Percentiles rank a stretch among this genome's conserved stretches.
These are phyloP conservation scores for Drosophila infuscata DNA, from an alignment of 2,888 invertebrate genomes.

Conservation along the genomic window DNA sequence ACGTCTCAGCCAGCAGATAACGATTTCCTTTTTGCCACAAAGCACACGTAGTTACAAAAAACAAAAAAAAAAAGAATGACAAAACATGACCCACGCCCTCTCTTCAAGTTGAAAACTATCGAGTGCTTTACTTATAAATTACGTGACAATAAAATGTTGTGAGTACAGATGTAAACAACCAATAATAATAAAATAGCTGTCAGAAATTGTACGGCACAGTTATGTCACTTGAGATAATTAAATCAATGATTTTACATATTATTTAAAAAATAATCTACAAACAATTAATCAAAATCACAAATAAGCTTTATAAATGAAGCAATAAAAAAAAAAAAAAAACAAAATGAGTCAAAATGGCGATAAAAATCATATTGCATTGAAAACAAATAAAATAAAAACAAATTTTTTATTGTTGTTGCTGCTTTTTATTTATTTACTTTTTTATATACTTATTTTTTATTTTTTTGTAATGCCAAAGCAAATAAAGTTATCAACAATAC, in stretches of 20 bases:
- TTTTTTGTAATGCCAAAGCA: conserved; percentile 47
- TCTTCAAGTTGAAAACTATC: conserved; percentile 2
- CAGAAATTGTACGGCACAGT: conserved; percentile 8
- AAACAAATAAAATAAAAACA: conserved; percentile 35
- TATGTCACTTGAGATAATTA: background rate
- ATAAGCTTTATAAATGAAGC: conserved; percentile 10
- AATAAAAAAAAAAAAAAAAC: conserved; percentile 22
- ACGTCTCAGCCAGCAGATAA: conserved; percentile 43
- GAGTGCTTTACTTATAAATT: conserved; percentile 1
- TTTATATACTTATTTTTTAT: background rate
- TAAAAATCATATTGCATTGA: conserved; percentile 15
- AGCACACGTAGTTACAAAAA: conserved; percentile 37
- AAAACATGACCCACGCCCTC: conserved; percentile 4
- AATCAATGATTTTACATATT: background rate
- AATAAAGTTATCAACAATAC: conserved; percentile 79
- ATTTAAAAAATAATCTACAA: background rate
- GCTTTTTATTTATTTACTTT: conserved; percentile 17
- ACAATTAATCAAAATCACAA: conserved; percentile 29
- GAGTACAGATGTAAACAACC: background rate
- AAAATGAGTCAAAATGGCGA: conserved; percentile 14
- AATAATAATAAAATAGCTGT: background rate
- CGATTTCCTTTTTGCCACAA: conserved; percentile 52
- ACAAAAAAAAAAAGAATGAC: conserved; percentile 1
- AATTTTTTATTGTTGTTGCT: conserved; percentile 28
- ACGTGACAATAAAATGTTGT: conserved; percentile 8